Conservation (phyloP, 2,797 vertebrate genomes). For the Esox lucius region DNA sequence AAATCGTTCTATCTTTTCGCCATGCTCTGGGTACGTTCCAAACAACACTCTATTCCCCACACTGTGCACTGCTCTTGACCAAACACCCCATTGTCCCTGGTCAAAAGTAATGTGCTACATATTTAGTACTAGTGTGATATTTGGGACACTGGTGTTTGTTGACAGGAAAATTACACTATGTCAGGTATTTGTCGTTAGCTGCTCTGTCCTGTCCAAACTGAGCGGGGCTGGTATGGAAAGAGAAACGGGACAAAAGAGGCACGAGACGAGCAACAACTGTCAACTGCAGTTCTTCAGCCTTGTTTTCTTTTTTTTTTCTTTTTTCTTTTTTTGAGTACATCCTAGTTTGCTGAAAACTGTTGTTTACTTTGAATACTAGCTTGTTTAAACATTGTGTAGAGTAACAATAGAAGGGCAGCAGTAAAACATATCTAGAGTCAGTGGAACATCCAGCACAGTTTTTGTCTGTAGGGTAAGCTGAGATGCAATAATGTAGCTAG, state of each 20-base stretch:
- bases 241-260: conserved; percentile 17
- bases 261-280: conserved; percentile 31
- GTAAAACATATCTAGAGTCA: conserved; percentile 3
- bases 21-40: conserved; percentile 19
- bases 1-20: conserved; percentile 19
- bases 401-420: conserved; percentile 43
- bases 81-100: not conserved
- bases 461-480: conserved; percentile 18
- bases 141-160: conserved; percentile 34
- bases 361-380: conserved; percentile 49
- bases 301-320: not conserved
- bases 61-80: not conserved
- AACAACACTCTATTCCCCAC: not conserved
- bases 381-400: conserved; percentile 51
- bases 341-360: conserved; percentile 21
- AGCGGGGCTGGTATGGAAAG: conserved; percentile 42
- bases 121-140: not conserved
- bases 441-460: conserved; percentile 39
- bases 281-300: conserved; percentile 25
- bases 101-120: not conserved
- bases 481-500: conserved; percentile 48
- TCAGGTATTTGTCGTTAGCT: conserved; percentile 26
- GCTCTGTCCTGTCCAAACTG: not conserved
- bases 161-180: conserved; percentile 36
- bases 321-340: conserved; percentile 27